Percentiles rank a stretch among this genome's conserved stretches.
Evolutionary conservation across 2,113 vertebrate genomes (phyloP).

Genomic region (Ictalurus furcatus): DNA sequence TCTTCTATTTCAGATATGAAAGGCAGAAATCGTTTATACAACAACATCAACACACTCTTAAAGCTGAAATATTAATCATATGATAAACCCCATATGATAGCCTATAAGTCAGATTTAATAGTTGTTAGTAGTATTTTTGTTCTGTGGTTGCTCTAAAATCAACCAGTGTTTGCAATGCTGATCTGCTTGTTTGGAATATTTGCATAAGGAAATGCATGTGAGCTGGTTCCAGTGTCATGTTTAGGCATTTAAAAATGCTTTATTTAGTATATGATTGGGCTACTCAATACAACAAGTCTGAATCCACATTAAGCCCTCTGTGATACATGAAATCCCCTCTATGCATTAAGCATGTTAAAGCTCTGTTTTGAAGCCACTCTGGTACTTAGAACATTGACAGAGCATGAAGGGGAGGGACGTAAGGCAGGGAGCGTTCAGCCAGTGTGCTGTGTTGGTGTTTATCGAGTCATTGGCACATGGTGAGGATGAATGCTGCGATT

Average conservation of each 20-base stretch:
- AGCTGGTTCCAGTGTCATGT: neutral
- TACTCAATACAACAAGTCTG: neutral
- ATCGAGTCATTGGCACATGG: neutral
- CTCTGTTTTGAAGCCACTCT: neutral
- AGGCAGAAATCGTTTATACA: neutral
- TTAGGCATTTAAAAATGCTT: neutral
- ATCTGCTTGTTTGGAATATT: neutral
- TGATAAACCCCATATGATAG: neutral
- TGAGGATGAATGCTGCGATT: slow-evolving; percentile 3
- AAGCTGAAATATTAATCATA: neutral
- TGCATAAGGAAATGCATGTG: slow-evolving; percentile 9
- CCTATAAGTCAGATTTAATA: neutral
- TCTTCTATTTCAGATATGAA: neutral
- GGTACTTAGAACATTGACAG: neutral
- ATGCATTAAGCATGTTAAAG: neutral
- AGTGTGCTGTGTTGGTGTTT: slow-evolving; percentile 13
- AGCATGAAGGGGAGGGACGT: slow-evolving; percentile 1
- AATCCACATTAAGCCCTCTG: too few species aligned
- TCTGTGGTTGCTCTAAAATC: neutral
- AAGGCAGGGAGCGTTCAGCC: neutral
- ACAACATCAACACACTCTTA: neutral
- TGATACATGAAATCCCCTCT: neutral
- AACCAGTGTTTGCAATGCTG: neutral
- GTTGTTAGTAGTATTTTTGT: neutral
- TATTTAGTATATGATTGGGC: neutral